A percentile compares a stretch with the other conserved stretches of the same genome.
Evolutionary conservation across 2,888 invertebrate genomes (phyloP).

Genomic region (Clunio marinus): DNA sequence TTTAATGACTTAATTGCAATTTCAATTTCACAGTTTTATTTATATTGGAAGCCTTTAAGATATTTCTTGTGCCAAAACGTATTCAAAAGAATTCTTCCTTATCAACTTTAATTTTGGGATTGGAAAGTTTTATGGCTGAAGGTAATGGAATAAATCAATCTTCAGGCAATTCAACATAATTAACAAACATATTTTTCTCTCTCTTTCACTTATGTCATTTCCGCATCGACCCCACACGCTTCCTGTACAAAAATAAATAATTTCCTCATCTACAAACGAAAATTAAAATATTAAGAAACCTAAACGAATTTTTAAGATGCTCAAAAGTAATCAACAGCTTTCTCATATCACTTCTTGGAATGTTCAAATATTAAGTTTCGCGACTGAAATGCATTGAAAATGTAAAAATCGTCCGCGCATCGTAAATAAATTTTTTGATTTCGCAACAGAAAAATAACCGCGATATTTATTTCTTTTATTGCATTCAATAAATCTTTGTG

Average conservation of each 20-base stretch:
- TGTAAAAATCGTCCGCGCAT: background rate
- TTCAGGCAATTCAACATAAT: background rate
- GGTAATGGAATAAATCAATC: background rate
- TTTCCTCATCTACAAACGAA: constrained; percentile 27
- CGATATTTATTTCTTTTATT: constrained; percentile 38
- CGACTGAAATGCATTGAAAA: background rate
- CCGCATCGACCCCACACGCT: constrained; percentile 22
- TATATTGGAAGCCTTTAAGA: background rate
- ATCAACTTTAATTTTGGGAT: background rate
- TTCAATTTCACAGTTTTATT: constrained; percentile 24
- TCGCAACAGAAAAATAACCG: constrained; percentile 12
- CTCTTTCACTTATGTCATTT: background rate
- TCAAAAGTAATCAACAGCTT: constrained; percentile 24
- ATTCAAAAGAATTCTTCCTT: background rate
- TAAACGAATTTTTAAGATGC: constrained; percentile 22
- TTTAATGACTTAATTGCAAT: constrained; percentile 36
- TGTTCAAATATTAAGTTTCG: constrained; percentile 3
- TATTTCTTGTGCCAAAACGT: background rate
- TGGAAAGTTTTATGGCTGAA: background rate
- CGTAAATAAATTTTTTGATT: constrained; percentile 19
- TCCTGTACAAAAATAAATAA: background rate
- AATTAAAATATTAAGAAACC: constrained; percentile 25
- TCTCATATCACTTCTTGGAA: background rate
- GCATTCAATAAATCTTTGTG: constrained; percentile 37
- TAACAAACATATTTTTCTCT: background rate